Conservation (phyloP, 2,797 vertebrate genomes). For the Gallirallus australis region DNA sequence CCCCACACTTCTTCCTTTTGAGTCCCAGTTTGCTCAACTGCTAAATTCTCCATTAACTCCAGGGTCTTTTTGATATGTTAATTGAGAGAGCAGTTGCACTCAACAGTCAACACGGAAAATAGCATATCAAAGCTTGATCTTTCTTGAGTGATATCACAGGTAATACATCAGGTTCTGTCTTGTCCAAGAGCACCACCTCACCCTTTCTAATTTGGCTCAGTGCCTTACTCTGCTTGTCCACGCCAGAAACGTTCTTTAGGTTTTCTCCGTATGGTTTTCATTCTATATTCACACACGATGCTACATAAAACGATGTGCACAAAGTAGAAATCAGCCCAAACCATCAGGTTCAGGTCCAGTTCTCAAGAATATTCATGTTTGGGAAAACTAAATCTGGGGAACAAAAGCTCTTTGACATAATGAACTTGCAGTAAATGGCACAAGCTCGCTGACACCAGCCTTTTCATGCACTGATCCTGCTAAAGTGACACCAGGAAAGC, state of each 20-base stretch:
- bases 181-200: constrained; percentile 1
- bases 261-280: background rate
- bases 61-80: background rate
- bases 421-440: background rate
- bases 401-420: background rate
- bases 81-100: background rate
- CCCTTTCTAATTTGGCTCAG: background rate
- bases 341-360: accelerated
- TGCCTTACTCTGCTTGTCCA: background rate
- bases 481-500: background rate
- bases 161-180: constrained; percentile 30
- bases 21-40: background rate
- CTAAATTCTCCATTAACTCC: background rate
- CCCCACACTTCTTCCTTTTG: background rate
- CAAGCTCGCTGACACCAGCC: background rate
- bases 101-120: background rate
- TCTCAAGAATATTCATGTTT: background rate
- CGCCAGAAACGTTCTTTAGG: background rate
- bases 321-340: background rate
- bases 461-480: background rate
- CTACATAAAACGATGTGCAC: background rate
- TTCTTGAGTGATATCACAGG: background rate
- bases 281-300: background rate
- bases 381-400: background rate
- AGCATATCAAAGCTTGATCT: background rate